A percentile compares a stretch with the other conserved stretches of the same genome.
phyloP scores from a whole-genome alignment of 2,797 vertebrate species.

The Etheostoma nigrum region DNA sequence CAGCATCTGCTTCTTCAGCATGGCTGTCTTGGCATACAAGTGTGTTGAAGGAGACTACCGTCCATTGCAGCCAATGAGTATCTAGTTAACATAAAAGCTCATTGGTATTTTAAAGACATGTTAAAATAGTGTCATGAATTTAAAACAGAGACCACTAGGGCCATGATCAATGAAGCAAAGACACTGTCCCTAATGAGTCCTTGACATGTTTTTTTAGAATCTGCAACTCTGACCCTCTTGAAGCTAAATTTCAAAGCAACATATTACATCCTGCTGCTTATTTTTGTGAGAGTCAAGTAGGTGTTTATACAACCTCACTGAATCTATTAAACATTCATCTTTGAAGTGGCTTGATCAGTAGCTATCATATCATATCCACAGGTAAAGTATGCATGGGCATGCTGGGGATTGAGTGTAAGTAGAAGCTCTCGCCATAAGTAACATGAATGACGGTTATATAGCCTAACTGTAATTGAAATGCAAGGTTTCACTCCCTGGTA shows the following conservation, averaged over 20 bases:
- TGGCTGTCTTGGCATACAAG: background rate
- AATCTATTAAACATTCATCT: conserved; percentile 34
- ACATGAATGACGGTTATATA: conserved; percentile 74
- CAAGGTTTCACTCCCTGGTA: conserved; percentile 70
- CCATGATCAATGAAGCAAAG: background rate
- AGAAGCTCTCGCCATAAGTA: conserved; percentile 68
- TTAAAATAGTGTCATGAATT: background rate
- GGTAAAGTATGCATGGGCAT: conserved; percentile 40
- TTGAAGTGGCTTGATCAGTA: conserved; percentile 56
- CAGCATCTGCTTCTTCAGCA: background rate
- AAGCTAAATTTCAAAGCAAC: conserved; percentile 1
- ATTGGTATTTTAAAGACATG: conserved; percentile 1
- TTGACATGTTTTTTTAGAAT: background rate
- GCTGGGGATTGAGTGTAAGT: conserved; percentile 44
- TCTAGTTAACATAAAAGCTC: background rate
- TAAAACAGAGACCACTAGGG: background rate
- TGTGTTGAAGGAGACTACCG: background rate
- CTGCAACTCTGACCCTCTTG: background rate
- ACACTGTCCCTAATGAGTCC: background rate
- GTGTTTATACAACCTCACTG: conserved; percentile 8
- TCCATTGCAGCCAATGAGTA: background rate
- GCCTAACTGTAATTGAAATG: conserved; percentile 72
- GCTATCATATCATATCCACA: conserved; percentile 64
- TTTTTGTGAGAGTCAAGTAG: conserved; percentile 21
- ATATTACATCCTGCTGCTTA: background rate